Percentiles rank a stretch among this genome's conserved stretches.
Conservation (phyloP, 2,113 vertebrate genomes). For the Anguilla japonica region DNA sequence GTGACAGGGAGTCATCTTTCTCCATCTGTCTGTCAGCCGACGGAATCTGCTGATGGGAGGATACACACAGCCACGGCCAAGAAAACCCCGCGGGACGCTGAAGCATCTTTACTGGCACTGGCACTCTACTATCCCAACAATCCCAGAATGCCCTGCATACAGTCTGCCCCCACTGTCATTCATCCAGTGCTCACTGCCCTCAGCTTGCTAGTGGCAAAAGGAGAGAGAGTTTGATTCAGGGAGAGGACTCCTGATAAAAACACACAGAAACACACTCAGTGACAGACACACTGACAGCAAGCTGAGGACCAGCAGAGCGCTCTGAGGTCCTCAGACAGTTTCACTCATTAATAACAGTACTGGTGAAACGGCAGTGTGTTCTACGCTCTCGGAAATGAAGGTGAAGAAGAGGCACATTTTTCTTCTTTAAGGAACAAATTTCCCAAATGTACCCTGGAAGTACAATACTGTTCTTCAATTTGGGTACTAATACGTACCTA, state of each 20-base stretch:
- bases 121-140: slow-evolving; percentile 20
- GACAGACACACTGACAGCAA: neutral
- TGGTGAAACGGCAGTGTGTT: too few relatives aligned
- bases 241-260: slow-evolving; percentile 32
- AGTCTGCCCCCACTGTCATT: slow-evolving; percentile 32
- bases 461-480: too few relatives aligned
- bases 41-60: slow-evolving; percentile 28
- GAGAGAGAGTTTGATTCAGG: slow-evolving; percentile 25
- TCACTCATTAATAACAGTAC: neutral
- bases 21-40: slow-evolving; percentile 17
- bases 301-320: neutral
- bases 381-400: too few relatives aligned
- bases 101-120: slow-evolving; percentile 29
- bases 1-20: neutral
- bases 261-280: neutral
- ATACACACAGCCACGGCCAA: slow-evolving; percentile 22
- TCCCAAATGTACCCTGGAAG: neutral
- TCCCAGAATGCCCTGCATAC: slow-evolving; percentile 33
- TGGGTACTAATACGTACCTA: too few relatives aligned
- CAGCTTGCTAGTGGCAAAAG: slow-evolving; percentile 21
- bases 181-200: slow-evolving; percentile 40
- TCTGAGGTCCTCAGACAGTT: neutral
- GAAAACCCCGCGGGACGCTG: slow-evolving; percentile 32
- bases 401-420: too few relatives aligned
- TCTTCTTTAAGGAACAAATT: too few relatives aligned